phyloP scores from a whole-genome alignment of 2,888 invertebrate species.

The Digitonthophagus gazella region DNA sequence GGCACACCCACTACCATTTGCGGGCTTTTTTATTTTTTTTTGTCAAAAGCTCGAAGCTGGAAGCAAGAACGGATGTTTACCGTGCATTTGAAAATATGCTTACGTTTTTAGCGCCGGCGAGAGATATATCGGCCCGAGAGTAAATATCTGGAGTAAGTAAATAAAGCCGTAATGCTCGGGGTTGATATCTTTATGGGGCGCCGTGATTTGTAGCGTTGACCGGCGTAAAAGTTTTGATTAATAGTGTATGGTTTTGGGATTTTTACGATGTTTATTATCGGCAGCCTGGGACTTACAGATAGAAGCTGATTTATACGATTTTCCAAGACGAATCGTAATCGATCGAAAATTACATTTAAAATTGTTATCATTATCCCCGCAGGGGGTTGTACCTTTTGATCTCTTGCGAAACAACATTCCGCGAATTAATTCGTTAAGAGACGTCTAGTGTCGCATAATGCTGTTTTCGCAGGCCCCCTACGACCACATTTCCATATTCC shows the following conservation, averaged over 20 bases:
- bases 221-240: constrained; percentile 9
- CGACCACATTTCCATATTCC: constrained; percentile 48
- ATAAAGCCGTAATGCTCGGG: constrained; percentile 9
- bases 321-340: constrained; percentile 50
- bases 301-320: constrained; percentile 30
- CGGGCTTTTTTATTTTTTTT: background rate
- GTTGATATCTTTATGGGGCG: constrained; percentile 3
- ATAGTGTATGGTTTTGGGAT: constrained; percentile 15
- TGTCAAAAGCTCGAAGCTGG: too few relatives aligned
- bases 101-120: background rate
- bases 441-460: constrained; percentile 46
- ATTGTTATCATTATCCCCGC: constrained; percentile 40
- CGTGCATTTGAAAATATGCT: background rate
- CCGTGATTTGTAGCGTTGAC: background rate
- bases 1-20: background rate
- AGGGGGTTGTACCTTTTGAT: constrained; percentile 41
- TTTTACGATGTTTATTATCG: constrained; percentile 9
- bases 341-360: constrained; percentile 48
- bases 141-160: constrained; percentile 17
- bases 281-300: background rate
- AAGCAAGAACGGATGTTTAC: background rate
- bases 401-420: constrained; percentile 48
- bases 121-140: constrained; percentile 3
- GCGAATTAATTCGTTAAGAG: constrained; percentile 52
- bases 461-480: constrained; percentile 47